Evolutionary conservation across 1,140 invertebrate species (phyloP).

Genomic region (Drosophila burlai): DNA sequence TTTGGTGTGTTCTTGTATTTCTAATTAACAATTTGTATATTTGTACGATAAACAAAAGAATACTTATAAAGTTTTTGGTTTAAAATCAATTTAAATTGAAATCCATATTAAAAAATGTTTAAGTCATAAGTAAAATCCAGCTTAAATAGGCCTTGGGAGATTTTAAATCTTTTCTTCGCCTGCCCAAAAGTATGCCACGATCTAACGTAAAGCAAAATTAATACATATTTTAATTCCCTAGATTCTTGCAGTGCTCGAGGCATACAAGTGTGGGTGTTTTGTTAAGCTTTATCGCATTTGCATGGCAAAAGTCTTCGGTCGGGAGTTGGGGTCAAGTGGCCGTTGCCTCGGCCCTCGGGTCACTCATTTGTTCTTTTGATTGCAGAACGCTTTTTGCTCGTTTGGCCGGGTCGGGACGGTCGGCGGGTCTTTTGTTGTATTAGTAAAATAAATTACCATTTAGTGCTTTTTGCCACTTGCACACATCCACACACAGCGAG

Average conservation of each 20-base stretch:
- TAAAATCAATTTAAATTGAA: neutral
- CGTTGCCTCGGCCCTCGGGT: slow-evolving; percentile 66
- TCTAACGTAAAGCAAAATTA: no score
- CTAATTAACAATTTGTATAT: neutral
- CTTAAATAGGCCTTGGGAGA: neutral
- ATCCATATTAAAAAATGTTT: no score
- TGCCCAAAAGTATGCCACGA: neutral
- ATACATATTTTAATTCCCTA: neutral
- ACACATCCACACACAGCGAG: slow-evolving; percentile 7
- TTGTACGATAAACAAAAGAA: neutral
- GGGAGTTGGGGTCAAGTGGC: slow-evolving; percentile 68
- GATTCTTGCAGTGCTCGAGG: neutral
- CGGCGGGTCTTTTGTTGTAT: slow-evolving; percentile 71
- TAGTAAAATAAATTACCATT: slow-evolving; percentile 84
- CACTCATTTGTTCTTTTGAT: slow-evolving; percentile 84
- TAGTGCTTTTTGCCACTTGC: slow-evolving; percentile 81
- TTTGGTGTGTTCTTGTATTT: no score
- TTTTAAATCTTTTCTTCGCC: neutral
- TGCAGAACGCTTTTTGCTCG: slow-evolving; percentile 74
- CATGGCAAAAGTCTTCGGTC: slow-evolving; percentile 57
- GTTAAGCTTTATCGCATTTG: slow-evolving; percentile 80
- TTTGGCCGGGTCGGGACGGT: slow-evolving; percentile 6
- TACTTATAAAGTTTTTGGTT: neutral
- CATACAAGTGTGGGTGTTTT: slow-evolving; percentile 55
- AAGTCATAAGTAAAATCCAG: no score